phyloP scores from a whole-genome alignment of 2,797 vertebrate species.

The Tokudaia tokunoshimensis region DNA sequence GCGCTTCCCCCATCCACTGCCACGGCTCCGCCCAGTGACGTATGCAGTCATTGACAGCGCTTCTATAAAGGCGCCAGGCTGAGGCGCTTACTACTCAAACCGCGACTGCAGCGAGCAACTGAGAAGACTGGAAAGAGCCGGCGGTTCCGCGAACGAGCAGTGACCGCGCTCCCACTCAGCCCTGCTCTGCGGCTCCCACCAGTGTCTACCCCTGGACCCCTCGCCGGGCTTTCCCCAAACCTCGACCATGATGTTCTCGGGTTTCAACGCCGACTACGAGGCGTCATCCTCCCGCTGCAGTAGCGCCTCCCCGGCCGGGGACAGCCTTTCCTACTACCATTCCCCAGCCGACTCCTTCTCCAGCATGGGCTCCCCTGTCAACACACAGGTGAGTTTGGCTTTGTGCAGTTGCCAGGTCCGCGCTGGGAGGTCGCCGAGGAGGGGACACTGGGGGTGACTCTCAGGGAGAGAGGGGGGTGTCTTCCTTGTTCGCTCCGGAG shows the following conservation, averaged over 20 bases:
- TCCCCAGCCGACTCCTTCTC: constrained; percentile 95
- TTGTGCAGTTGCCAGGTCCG: neutral
- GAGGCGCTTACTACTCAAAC: constrained; percentile 76
- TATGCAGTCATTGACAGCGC: constrained; percentile 71
- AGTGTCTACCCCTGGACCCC: constrained; percentile 5
- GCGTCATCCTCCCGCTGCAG: constrained; percentile 96
- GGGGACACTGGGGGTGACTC: neutral
- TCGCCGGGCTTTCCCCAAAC: constrained; percentile 50
- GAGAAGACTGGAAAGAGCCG: constrained; percentile 48
- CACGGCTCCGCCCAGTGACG: constrained; percentile 72
- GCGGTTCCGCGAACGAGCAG: constrained; percentile 80
- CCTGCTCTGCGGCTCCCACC: constrained; percentile 53
- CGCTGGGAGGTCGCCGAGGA: neutral
- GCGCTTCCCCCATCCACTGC: neutral
- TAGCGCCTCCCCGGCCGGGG: constrained; percentile 95
- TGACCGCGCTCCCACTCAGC: constrained; percentile 73
- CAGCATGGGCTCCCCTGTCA: constrained; percentile 94
- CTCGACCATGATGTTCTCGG: constrained; percentile 92
- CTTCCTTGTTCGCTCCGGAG: neutral
- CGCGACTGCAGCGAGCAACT: constrained; percentile 74
- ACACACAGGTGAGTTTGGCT: constrained; percentile 91
- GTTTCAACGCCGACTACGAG: constrained; percentile 94
- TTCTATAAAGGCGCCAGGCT: constrained; percentile 80
- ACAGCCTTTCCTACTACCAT: constrained; percentile 93
- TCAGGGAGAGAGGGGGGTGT: neutral